Conservation (phyloP, 1,140 invertebrate species). For the Pteromalus puparum region DNA sequence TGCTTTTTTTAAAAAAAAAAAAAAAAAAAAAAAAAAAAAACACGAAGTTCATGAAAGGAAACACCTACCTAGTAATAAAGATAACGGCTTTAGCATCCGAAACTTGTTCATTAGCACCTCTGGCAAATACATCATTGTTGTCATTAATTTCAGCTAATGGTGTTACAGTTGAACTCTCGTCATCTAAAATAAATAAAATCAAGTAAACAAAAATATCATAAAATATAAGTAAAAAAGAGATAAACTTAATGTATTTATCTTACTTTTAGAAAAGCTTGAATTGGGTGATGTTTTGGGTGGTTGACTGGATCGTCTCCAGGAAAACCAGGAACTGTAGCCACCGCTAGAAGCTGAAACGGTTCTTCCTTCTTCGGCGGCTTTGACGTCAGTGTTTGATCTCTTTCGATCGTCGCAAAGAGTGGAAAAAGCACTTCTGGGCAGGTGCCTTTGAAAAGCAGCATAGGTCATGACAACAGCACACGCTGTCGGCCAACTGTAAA, state of each 20-base stretch:
- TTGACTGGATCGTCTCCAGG: constrained; percentile 75
- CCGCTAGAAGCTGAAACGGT: constrained; percentile 4
- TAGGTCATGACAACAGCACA: constrained; percentile 91
- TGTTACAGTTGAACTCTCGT: constrained; percentile 42
- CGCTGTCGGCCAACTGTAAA: constrained; percentile 92
- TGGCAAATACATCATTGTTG: constrained; percentile 26
- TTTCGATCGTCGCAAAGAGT: constrained; percentile 71
- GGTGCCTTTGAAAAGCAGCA: constrained; percentile 87
- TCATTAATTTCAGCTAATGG: constrained; percentile 55
- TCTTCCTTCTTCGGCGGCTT: background rate
- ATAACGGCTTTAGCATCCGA: background rate
- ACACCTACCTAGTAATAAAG: constrained; percentile 21
- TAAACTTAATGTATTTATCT: background rate
- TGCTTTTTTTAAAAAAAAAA: background rate
- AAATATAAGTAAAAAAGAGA: background rate
- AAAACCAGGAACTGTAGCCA: constrained; percentile 78
- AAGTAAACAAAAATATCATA: constrained; percentile 25
- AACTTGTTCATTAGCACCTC: constrained; percentile 19
- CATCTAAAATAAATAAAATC: constrained; percentile 35
- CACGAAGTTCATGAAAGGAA: background rate
- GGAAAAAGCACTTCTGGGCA: constrained; percentile 78
- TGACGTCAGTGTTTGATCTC: constrained; percentile 51
- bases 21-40: background rate
- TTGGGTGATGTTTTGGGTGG: constrained; percentile 64
- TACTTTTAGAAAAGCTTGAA: constrained; percentile 47